Evolutionary conservation across 1,140 invertebrate genomes (phyloP).

Genomic region (Drosophila busckii): DNA sequence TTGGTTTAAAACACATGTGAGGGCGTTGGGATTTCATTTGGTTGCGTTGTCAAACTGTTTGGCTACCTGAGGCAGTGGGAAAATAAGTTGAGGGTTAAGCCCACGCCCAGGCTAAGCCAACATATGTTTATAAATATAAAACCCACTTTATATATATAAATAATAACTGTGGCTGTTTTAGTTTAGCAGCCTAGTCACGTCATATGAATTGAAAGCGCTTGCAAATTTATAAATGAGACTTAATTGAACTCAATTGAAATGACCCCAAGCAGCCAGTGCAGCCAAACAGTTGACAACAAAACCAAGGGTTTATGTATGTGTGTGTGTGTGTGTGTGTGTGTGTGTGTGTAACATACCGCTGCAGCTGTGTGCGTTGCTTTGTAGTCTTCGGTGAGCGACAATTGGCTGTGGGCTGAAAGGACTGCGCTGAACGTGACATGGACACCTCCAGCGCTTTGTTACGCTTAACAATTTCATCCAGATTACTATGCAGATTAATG

Average conservation of each 20-base stretch:
- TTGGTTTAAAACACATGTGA: constrained; percentile 42
- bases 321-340: background rate
- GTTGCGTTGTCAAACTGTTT: constrained; percentile 28
- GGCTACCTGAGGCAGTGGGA: constrained; percentile 20
- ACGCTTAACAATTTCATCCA: constrained; percentile 76
- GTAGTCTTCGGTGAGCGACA: constrained; percentile 85
- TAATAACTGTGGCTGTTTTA: no score
- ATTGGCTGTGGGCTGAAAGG: constrained; percentile 90
- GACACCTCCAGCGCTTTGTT: constrained; percentile 83
- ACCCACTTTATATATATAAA: no score
- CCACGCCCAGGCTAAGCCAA: no score
- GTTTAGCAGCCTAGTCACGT: no score
- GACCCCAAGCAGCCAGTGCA: constrained; percentile 46
- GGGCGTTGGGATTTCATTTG: constrained; percentile 32
- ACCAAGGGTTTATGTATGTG: constrained; percentile 1
- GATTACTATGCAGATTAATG: constrained; percentile 76
- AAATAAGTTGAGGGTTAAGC: background rate
- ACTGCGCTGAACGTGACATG: constrained; percentile 89
- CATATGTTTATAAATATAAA: no score
- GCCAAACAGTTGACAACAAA: constrained; percentile 30
- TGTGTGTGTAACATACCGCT: constrained; percentile 61
- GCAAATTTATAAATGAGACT: constrained; percentile 51
- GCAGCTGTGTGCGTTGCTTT: constrained; percentile 51
- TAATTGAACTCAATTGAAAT: constrained; percentile 78
- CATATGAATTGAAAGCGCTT: constrained; percentile 5